Conservation (phyloP, 2,113 vertebrate species). For the Ammospiza nelsoni region DNA sequence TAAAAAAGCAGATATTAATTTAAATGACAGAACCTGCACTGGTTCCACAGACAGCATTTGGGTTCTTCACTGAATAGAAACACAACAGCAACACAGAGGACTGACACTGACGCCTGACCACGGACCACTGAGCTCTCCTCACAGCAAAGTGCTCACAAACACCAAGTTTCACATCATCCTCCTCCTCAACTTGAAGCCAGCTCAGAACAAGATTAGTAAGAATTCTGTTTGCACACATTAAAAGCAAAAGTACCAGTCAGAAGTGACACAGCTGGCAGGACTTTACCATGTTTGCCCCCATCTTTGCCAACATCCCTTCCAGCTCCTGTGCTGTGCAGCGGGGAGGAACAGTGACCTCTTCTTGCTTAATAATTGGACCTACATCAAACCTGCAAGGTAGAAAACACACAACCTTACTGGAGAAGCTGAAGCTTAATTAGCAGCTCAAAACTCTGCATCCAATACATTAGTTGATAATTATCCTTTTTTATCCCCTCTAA, state of each 20-base stretch:
- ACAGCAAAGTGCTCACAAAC: not conserved
- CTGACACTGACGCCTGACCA: not conserved
- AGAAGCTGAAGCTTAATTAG: not conserved
- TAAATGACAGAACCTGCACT: not conserved
- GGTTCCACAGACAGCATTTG: not conserved
- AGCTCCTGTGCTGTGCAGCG: slow-evolving; percentile 83
- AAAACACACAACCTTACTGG: not conserved
- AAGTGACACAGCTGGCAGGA: not conserved
- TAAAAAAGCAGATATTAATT: not conserved
- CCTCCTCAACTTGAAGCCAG: not conserved
- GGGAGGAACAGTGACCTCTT: slow-evolving; percentile 80
- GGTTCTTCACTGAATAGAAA: not conserved
- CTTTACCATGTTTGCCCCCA: slow-evolving; percentile 86
- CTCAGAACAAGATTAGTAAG: not conserved
- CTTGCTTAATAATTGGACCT: slow-evolving; percentile 90
- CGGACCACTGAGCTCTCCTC: not conserved
- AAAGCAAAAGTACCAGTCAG: not conserved
- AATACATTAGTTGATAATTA: not conserved
- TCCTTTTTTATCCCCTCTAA: not conserved
- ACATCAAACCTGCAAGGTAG: slow-evolving; percentile 86
- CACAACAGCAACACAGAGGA: rapidly evolving
- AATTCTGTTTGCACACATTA: not conserved
- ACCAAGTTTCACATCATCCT: not conserved
- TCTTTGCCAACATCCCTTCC: slow-evolving; percentile 78
- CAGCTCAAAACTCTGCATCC: not conserved